Percentiles rank a stretch among this genome's conserved stretches.
Conservation (phyloP, 2,888 invertebrate species). For the Neuroscelio doddi region DNA sequence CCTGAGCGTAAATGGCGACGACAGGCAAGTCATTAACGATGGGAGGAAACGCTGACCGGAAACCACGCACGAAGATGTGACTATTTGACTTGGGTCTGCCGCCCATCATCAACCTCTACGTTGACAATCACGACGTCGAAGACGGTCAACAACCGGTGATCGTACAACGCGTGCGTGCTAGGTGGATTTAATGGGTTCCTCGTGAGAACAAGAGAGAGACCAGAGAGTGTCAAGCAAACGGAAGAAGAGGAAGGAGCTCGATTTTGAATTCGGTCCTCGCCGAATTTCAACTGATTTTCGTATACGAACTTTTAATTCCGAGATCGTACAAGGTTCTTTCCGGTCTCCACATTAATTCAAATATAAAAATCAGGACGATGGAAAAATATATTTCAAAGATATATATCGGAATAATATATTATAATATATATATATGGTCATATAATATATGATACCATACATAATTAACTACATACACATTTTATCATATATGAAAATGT, state of each 20-base stretch:
- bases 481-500: too few species aligned
- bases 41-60: conserved; percentile 68
- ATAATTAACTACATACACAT: too few species aligned
- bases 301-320: background rate
- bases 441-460: too few species aligned
- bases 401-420: background rate
- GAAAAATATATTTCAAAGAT: background rate
- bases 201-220: conserved; percentile 12
- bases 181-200: conserved; percentile 27
- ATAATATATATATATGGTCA: too few species aligned
- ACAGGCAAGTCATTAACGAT: conserved; percentile 59
- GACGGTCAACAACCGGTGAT: conserved; percentile 59
- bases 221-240: background rate
- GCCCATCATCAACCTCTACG: conserved; percentile 43
- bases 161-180: conserved; percentile 37
- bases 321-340: background rate
- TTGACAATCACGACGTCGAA: conserved; percentile 48
- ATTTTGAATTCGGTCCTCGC: conserved; percentile 16
- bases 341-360: background rate
- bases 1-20: conserved; percentile 44
- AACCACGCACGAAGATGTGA: conserved; percentile 70
- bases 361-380: background rate
- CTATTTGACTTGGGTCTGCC: conserved; percentile 50
- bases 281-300: conserved; percentile 5
- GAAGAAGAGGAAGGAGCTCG: background rate